These are phyloP conservation scores for Pocillopora grandis DNA, from an alignment of 92 coral and sea anemone genomes.

Conservation along the genomic window DNA sequence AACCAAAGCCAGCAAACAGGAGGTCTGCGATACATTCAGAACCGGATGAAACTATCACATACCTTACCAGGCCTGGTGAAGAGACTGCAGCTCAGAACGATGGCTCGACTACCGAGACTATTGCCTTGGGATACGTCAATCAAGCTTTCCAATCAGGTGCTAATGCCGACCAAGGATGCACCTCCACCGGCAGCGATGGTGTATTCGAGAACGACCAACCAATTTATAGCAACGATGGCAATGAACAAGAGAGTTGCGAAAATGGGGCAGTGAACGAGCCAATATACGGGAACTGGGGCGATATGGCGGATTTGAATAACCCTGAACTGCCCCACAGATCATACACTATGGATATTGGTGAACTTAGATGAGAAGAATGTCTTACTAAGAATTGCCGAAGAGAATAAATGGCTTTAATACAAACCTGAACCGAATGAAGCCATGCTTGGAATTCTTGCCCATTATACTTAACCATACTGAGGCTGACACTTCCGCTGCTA, in stretches of 20 bases:
- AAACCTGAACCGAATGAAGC: neutral
- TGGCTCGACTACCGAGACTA: neutral
- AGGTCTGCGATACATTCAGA: neutral
- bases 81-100: neutral
- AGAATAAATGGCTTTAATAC: neutral
- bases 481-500: too few relatives aligned
- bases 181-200: neutral
- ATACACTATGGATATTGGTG: slow-evolving; percentile 1
- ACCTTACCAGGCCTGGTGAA: neutral
- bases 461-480: too few relatives aligned
- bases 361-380: neutral
- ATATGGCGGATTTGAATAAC: neutral
- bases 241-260: neutral
- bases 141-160: neutral
- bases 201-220: neutral
- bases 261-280: neutral
- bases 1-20: neutral
- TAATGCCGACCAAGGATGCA: neutral
- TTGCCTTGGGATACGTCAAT: slow-evolving; percentile 1
- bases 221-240: neutral
- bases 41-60: slow-evolving; percentile 7
- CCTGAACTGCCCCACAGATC: neutral
- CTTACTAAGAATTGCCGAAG: neutral
- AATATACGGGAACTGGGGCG: slow-evolving; percentile 24
- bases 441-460: too few relatives aligned